phyloP scores from a whole-genome alignment of 1,140 invertebrate genomes.

The Oryzaephilus surinamensis region DNA sequence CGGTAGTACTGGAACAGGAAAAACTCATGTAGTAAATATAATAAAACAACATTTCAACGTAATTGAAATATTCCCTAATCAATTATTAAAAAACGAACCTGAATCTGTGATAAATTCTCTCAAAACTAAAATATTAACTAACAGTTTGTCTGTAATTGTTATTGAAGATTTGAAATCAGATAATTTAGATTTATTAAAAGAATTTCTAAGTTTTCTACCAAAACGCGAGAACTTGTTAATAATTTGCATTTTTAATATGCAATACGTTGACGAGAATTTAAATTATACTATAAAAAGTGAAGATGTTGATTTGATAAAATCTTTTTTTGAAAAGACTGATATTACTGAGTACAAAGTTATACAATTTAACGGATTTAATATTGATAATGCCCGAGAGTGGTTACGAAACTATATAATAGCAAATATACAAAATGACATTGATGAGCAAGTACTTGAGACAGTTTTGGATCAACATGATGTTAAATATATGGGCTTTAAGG shows the following conservation, averaged over 20 bases:
- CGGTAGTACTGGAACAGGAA: conserved; percentile 6
- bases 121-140: background rate
- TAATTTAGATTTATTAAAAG: conserved; percentile 1
- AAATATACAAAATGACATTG: conserved; percentile 1
- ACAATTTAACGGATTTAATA: conserved; percentile 3
- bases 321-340: background rate
- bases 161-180: conserved; percentile 5
- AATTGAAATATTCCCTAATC: background rate
- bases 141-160: conserved; percentile 3
- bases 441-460: conserved; percentile 1
- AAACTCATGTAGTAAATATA: conserved; percentile 7
- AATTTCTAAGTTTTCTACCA: conserved; percentile 2
- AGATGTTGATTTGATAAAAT: conserved; percentile 1
- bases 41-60: conserved; percentile 3
- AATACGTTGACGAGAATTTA: conserved; percentile 5
- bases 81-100: background rate
- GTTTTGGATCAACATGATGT: conserved; percentile 1
- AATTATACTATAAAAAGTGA: conserved; percentile 2
- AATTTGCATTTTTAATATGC: conserved; percentile 8
- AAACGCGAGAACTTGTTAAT: background rate
- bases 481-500: conserved; percentile 4
- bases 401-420: conserved; percentile 1
- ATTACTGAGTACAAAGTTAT: background rate
- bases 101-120: background rate
- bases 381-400: background rate